A percentile compares a stretch with the other conserved stretches of the same genome.
phyloP scores from a whole-genome alignment of 2,888 invertebrate genomes.

The Gandaritis pyraliata region DNA sequence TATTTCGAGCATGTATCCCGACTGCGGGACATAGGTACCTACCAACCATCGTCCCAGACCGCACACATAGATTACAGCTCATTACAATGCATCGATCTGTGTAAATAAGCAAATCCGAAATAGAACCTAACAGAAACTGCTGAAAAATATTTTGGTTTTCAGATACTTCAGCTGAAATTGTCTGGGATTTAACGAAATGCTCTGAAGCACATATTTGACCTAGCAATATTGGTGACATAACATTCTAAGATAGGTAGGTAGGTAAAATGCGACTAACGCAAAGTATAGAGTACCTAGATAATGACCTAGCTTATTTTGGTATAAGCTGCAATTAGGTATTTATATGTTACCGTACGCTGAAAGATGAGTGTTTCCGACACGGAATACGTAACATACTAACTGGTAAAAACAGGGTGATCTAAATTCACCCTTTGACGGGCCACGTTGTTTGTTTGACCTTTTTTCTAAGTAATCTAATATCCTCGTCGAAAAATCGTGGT shows the following conservation, averaged over 20 bases:
- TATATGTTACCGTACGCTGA: too few species aligned
- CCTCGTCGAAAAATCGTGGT: constrained; percentile 1
- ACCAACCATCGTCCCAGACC: constrained; percentile 21
- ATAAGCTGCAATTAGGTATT: too few species aligned
- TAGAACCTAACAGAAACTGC: constrained; percentile 18
- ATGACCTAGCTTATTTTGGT: too few species aligned
- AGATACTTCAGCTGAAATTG: constrained; percentile 8
- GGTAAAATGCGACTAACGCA: too few species aligned
- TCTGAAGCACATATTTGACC: background rate
- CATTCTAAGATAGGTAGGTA: too few species aligned
- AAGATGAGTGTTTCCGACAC: too few species aligned
- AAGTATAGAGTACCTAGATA: too few species aligned
- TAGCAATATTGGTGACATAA: too few species aligned
- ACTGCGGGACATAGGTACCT: constrained; percentile 10
- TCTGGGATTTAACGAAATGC: background rate
- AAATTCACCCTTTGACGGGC: constrained; percentile 54
- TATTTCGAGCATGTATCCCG: constrained; percentile 14
- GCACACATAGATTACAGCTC: constrained; percentile 28
- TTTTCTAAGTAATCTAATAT: constrained; percentile 43
- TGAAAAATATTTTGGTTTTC: constrained; percentile 9
- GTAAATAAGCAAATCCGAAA: constrained; percentile 25
- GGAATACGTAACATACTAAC: too few species aligned
- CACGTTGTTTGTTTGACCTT: constrained; percentile 46
- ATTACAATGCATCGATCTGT: constrained; percentile 29
- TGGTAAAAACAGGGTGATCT: constrained; percentile 9